phyloP scores from a whole-genome alignment of 1,140 invertebrate genomes.

The Patella vulgata region DNA sequence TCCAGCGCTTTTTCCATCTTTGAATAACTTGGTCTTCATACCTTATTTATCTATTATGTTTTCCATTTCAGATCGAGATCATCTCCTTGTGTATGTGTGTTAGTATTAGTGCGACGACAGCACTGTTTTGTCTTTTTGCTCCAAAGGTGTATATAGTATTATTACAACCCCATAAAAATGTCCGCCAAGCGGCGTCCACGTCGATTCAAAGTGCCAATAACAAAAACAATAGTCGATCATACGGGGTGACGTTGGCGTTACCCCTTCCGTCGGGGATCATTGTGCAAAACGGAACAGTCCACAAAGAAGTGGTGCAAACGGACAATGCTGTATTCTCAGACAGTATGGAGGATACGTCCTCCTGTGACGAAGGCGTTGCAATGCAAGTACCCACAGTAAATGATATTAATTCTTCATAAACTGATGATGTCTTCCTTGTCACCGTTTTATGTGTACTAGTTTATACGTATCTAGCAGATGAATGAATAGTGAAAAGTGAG shows the following conservation, averaged over 20 bases:
- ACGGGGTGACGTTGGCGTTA: slow-evolving; percentile 15
- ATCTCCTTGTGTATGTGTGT: slow-evolving; percentile 83
- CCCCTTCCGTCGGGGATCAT: slow-evolving; percentile 5
- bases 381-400: slow-evolving; percentile 13
- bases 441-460: no score
- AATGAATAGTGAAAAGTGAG: no score
- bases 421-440: no score
- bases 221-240: slow-evolving; percentile 28
- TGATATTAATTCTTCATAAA: no score
- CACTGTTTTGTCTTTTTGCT: slow-evolving; percentile 80
- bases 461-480: no score
- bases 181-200: slow-evolving; percentile 66
- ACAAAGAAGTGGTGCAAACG: slow-evolving; percentile 13
- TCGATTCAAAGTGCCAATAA: slow-evolving; percentile 30
- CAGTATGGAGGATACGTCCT: slow-evolving; percentile 31
- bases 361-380: slow-evolving; percentile 28
- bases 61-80: slow-evolving; percentile 75
- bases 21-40: no score
- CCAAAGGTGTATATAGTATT: slow-evolving; percentile 83
- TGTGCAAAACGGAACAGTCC: slow-evolving; percentile 21
- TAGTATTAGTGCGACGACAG: slow-evolving; percentile 81
- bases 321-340: slow-evolving; percentile 25
- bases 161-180: slow-evolving; percentile 82
- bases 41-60: no score
- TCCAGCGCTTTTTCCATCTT: no score